Evolutionary conservation across 2,797 vertebrate genomes (phyloP), one percentile per base, ranked within the genome.

Genomic region (Acanthurus lineatus): DNA sequence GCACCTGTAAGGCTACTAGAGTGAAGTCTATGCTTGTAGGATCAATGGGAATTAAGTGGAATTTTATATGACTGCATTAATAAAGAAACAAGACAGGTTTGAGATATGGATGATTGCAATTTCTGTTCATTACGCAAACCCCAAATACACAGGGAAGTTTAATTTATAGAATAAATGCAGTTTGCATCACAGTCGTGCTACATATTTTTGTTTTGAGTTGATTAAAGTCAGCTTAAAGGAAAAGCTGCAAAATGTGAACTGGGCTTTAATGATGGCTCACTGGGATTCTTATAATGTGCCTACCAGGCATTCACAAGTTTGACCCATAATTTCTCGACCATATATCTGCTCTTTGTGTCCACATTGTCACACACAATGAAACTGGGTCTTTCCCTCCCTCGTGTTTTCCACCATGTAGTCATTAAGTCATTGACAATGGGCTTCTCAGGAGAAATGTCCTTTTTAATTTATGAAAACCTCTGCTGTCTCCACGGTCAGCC

Each of bases 351-450:
- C 9, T 48, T 56, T 72, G 38, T 48, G 59, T 75, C 76, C 35
- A 65, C 70, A 65, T 75, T 60, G n/a, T 54, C 47, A 8, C 74
- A 8, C 74, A 71, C 15, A 67, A 44, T 67, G 38, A 69, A 87
- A 71, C 40, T 69, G 6, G 28, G 69, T 85, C 60, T 73, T 60
- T 57, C 49, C 64, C 56, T 77, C 65, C 57, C 63, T 72, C 4
- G 69, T 58, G 42, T 72, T 76, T 76, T 69, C 45, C 67, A 45
- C 49, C 49, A 42, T n/a, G 10, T 78, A 28, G 49, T 38, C 62
- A 82, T 83, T 75, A 83, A 70, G 61, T 86, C 79, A 47, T 15
- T 57, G 60, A 90, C 56, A 83, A 71, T 22, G 22, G 44, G 42
- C 19, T 68, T 71, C 56, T 65, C 58, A 66, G 59, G 73, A 79